Conservation (phyloP, 2,888 invertebrate genomes). For the Pseudanteris insignis region DNA sequence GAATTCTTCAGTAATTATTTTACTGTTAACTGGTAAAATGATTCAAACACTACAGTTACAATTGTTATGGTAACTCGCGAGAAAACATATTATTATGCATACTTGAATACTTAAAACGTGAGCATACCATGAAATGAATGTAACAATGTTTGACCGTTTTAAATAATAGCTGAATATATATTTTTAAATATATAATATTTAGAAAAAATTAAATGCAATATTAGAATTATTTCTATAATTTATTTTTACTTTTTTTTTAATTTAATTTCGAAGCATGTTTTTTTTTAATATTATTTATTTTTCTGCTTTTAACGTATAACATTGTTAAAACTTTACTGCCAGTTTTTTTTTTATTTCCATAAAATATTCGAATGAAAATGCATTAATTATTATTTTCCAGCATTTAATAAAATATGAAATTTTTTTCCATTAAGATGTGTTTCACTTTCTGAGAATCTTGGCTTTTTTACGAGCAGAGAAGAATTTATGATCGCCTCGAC, state of each 20-base stretch:
- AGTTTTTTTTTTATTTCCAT: no score
- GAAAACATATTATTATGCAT: conserved; percentile 31
- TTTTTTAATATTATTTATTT: no score
- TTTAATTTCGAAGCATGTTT: no score
- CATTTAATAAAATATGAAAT: conserved; percentile 11
- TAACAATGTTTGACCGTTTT: no score
- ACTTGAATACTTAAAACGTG: no score
- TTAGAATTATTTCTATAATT: no score
- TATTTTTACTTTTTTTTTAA: no score
- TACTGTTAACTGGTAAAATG: conserved; percentile 28
- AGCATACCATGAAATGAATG: no score
- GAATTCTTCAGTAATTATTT: conserved; percentile 14
- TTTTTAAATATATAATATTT: no score
- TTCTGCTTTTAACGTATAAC: not conserved
- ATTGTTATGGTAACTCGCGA: conserved; percentile 24
- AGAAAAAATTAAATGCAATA: no score
- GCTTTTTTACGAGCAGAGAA: conserved; percentile 35
- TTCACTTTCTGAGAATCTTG: conserved; percentile 44
- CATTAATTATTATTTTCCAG: conserved; percentile 6
- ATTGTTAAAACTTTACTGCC: not conserved
- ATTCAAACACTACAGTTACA: conserved; percentile 31
- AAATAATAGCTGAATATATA: no score
- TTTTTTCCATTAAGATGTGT: conserved; percentile 23
- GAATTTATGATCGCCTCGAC: conserved; percentile 43
- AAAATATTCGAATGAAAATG: not conserved